Percentiles rank a stretch among this genome's conserved stretches.
These are phyloP conservation scores for Helobdella robusta DNA, from an alignment of 2,888 invertebrate species.

Conservation along the genomic window DNA sequence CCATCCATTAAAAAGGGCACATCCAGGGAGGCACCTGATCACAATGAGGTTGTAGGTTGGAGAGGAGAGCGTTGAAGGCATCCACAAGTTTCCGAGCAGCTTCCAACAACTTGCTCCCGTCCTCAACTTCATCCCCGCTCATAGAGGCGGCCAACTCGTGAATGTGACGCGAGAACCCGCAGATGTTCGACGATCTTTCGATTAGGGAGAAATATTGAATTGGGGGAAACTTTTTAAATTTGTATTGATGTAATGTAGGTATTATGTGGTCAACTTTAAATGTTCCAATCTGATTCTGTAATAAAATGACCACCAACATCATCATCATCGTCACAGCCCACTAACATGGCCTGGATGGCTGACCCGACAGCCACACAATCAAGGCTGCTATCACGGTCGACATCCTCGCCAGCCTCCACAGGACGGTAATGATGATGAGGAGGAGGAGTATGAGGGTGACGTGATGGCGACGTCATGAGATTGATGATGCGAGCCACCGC, in stretches of 20 bases:
- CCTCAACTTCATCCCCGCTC: constrained; percentile 68
- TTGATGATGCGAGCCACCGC: constrained; percentile 95
- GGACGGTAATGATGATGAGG: too few species aligned
- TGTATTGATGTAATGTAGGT: neutral
- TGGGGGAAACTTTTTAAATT: neutral
- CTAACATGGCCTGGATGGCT: constrained; percentile 81
- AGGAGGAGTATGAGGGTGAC: too few species aligned
- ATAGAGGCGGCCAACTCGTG: constrained; percentile 87
- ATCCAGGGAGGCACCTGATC: too few species aligned
- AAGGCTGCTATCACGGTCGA: too few species aligned
- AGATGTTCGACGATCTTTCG: constrained; percentile 79
- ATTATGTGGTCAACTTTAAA: neutral
- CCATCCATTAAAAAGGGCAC: too few species aligned
- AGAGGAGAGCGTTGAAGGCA: constrained; percentile 81
- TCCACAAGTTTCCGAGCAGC: constrained; percentile 83
- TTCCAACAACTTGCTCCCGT: constrained; percentile 74
- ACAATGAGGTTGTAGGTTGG: constrained; percentile 91
- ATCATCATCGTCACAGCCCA: too few species aligned
- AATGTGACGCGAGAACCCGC: constrained; percentile 85
- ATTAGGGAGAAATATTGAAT: neutral
- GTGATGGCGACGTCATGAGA: too few species aligned
- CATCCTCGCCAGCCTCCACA: too few species aligned
- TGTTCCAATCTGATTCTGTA: neutral
- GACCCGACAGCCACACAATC: constrained; percentile 92
- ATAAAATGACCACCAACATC: neutral